Evolutionary conservation across 92 coral and sea anemone genomes (phyloP), one percentile per base, ranked within the genome.

Genomic region (Chrysogorgia sp.): DNA sequence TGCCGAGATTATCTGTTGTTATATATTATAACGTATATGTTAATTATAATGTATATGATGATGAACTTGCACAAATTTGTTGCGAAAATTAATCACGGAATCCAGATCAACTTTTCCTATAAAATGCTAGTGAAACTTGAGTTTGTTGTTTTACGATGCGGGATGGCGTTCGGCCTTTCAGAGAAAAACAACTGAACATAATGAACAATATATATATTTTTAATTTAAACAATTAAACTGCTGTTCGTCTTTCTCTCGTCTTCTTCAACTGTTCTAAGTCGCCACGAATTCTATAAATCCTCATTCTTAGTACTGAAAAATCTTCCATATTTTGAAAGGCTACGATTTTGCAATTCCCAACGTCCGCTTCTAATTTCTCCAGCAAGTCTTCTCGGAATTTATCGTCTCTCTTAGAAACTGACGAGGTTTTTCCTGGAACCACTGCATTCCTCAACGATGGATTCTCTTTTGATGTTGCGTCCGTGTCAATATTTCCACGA

Each of bases 271-370:
- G 64, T 28, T 72, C 79, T 12, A 72, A 14, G 2, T 34, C 52
- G 30, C 79, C 79, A 9, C 65, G 63, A 23, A 72, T 52, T 28
- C 79, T 64, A 72, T 72, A 40, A 32, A 56, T 52, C 22, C 41
- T 72, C 66, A 72, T 53, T 72, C 79, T 20, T 30, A 72, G 25
- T 7, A 15, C 79, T 0, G 79, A 72, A 34, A 72, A 72, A 15
- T 72, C 79, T 20, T 72, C 79, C 64, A 35, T 53, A 9, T 19
- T n/a, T 72, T 72, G 45, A 52, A 72, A 72, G 12, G 52, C 65
- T 0, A 65, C 63, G 32, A 72, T 72, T 21, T 72, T 72, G 34
- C 79, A 53, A 53, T 34, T 56, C 21, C 65, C 79, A 53, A 72
- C 49, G 35, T 56, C 50, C 28, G 63, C 79, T 28, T 72, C 79